Percentiles rank a stretch among this genome's conserved stretches.
These are phyloP conservation scores for Elephantulus edwardii DNA, from an alignment of 2,113 vertebrate genomes.

Conservation along the genomic window DNA sequence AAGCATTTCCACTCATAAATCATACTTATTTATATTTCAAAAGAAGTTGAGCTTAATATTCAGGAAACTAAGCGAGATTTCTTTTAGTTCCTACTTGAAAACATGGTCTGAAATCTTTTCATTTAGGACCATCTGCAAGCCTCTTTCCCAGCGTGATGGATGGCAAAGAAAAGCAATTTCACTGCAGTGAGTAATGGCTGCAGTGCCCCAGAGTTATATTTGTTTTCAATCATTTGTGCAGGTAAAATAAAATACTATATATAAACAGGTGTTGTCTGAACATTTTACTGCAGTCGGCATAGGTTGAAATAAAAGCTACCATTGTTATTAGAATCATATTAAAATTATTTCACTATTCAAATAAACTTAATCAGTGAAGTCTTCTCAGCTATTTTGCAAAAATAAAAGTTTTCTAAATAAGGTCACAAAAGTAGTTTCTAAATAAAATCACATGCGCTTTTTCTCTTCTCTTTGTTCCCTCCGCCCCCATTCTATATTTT, in stretches of 20 bases:
- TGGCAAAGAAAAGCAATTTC: conserved; percentile 35
- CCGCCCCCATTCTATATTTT: not conserved
- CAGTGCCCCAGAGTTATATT: conserved; percentile 24
- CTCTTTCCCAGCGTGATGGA: conserved; percentile 35
- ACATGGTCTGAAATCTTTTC: conserved; percentile 16
- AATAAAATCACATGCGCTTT: too few relatives aligned
- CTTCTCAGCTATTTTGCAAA: conserved; percentile 33
- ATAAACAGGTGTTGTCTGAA: conserved; percentile 67
- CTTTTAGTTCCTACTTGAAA: conserved; percentile 48
- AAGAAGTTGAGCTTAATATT: conserved; percentile 43
- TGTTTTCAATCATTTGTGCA: conserved; percentile 61
- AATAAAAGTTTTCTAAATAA: conserved; percentile 8
- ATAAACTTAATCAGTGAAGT: conserved; percentile 37
- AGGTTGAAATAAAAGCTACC: conserved; percentile 58
- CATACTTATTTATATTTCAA: conserved; percentile 47
- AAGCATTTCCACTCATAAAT: conserved; percentile 21
- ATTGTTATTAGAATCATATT: conserved; percentile 57
- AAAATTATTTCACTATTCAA: conserved; percentile 70
- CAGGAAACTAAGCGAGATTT: conserved; percentile 38
- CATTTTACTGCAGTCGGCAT: conserved; percentile 31
- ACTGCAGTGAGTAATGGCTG: not conserved
- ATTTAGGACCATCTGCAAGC: not conserved
- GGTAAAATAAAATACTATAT: conserved; percentile 65
- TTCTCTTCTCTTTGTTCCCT: not conserved
- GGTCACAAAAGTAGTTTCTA: too few relatives aligned